Conservation (phyloP, 2,797 vertebrate genomes). For the Falco naumanni region DNA sequence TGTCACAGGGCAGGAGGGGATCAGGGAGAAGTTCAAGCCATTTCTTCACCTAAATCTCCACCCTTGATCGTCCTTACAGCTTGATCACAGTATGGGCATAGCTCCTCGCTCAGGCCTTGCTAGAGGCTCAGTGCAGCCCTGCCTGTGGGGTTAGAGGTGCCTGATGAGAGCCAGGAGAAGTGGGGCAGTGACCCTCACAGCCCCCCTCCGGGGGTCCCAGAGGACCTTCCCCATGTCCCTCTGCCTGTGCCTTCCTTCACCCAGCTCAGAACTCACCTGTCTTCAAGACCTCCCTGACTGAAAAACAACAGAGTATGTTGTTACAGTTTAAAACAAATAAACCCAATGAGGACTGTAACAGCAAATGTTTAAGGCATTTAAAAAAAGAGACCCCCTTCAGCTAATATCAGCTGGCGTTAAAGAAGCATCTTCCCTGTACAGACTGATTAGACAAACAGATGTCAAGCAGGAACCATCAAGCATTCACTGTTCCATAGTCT, state of each 20-base stretch:
- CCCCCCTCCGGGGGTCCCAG: no score
- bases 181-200: not conserved
- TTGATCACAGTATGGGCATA: rapidly evolving
- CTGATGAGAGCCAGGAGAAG: not conserved
- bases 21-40: not conserved
- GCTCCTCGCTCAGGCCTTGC: not conserved
- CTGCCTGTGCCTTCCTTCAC: not conserved
- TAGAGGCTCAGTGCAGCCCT: not conserved
- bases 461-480: constrained; percentile 22
- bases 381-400: not conserved
- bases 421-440: not conserved
- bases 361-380: not conserved
- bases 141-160: not conserved
- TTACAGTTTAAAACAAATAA: not conserved
- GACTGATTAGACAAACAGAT: constrained; percentile 29
- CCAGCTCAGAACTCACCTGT: not conserved
- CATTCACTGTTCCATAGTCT: not conserved
- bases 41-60: not conserved
- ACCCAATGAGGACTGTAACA: not conserved
- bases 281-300: not conserved
- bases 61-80: not conserved
- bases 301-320: not conserved
- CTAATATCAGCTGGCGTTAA: not conserved
- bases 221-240: rapidly evolving
- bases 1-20: rapidly evolving